Evolutionary conservation across 2,797 vertebrate genomes (phyloP).

Genomic region (Gallinago solitaria): DNA sequence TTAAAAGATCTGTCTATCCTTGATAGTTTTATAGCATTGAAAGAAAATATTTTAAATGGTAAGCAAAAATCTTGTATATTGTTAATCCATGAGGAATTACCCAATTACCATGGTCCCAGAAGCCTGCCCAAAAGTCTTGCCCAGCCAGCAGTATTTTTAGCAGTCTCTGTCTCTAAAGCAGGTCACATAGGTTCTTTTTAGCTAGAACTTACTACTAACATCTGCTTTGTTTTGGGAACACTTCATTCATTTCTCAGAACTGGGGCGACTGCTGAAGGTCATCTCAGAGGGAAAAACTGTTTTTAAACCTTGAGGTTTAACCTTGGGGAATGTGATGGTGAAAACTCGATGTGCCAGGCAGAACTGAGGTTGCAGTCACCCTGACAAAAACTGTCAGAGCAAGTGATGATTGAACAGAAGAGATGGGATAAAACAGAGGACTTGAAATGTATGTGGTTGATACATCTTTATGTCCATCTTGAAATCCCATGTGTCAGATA

Average conservation of each 20-base stretch:
- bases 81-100: constrained; percentile 21
- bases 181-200: constrained; percentile 54
- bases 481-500: background rate
- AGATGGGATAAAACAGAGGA: background rate
- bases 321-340: background rate
- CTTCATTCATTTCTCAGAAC: constrained; percentile 52
- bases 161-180: constrained; percentile 35
- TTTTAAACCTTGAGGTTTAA: constrained; percentile 39
- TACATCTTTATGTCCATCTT: background rate
- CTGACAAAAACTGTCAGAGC: background rate
- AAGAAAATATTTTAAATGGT: background rate
- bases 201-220: constrained; percentile 44
- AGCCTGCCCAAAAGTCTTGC: constrained; percentile 34
- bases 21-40: background rate
- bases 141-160: constrained; percentile 62
- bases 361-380: background rate
- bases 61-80: constrained; percentile 6
- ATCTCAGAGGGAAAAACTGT: background rate
- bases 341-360: background rate
- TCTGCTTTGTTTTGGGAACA: constrained; percentile 54
- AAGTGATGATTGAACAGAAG: background rate
- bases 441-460: background rate
- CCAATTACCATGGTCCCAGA: constrained; percentile 20
- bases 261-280: constrained; percentile 1
- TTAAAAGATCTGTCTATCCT: background rate